A percentile compares a stretch with the other conserved stretches of the same genome.
Evolutionary conservation across 2,113 vertebrate genomes (phyloP).

Genomic region (Microtus ochrogaster): DNA sequence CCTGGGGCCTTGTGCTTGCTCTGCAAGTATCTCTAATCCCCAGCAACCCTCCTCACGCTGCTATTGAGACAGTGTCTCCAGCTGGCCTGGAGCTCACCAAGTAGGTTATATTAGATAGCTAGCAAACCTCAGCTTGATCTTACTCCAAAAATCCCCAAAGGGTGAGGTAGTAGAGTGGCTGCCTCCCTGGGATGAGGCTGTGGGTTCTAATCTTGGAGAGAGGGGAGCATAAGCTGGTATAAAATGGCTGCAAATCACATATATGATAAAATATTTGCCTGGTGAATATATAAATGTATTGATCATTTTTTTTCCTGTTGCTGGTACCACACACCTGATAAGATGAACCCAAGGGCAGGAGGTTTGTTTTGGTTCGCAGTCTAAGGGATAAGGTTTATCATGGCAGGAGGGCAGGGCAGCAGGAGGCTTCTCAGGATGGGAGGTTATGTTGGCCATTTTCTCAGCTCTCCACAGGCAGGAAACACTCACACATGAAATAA

Average conservation of each 20-base stretch:
- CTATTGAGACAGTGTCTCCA: neutral
- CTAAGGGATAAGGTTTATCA: neutral
- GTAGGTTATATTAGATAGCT: no score
- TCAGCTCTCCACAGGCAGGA: neutral
- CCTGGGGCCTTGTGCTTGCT: neutral
- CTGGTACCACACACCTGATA: neutral
- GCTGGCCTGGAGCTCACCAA: neutral
- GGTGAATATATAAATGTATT: neutral
- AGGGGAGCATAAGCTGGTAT: neutral
- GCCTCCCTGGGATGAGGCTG: neutral
- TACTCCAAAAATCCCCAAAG: neutral
- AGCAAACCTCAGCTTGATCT: neutral
- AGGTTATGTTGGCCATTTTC: neutral
- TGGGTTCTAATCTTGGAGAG: neutral
- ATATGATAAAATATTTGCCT: neutral
- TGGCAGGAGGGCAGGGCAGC: neutral
- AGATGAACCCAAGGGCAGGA: neutral
- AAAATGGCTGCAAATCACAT: neutral
- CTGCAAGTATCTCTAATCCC: neutral
- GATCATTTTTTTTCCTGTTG: neutral
- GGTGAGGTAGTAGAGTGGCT: neutral
- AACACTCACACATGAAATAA: neutral
- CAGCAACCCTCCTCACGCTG: neutral
- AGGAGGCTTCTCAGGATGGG: neutral
- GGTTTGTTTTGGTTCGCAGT: neutral